Evolutionary conservation across 1,140 invertebrate genomes (phyloP), one percentile per base, ranked within the genome.

Genomic region (Matsumurasca onukii): DNA sequence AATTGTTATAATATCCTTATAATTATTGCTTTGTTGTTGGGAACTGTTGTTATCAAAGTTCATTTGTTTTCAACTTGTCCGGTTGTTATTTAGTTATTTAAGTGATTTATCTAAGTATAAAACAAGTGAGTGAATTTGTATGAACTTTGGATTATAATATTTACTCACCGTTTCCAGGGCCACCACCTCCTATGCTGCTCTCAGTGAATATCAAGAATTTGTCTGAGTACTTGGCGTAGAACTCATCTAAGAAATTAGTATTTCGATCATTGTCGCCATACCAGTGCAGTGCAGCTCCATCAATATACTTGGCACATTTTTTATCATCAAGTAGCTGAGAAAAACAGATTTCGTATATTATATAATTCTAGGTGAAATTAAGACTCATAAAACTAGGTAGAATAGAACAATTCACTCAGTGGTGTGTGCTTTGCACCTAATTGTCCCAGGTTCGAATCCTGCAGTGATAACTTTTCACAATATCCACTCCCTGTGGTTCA

Each of bases 141-240:
- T n/a, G n/a, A n/a, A n/a, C n/a, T n/a, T n/a, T n/a, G n/a, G n/a
- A n/a, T n/a, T n/a, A n/a, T n/a, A n/a, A n/a, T n/a, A n/a, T n/a
- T n/a, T 39, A 39, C 34, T 39, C 17, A 39, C 34, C 17, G 34
- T 17, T 39, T 39, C 34, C 34, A 39, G 17, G 17, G 5, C 34
- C 34, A 9, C 34, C 17, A 9, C 34, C 34, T 39, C 34, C 17
- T 39, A 65, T 31, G n/a, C 62, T 65, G 15, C 22, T 27, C 29
- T 65, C 62, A 39, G 62, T 65, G 31, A 39, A 65, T 13, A 45
- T 39, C 17, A 65, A 39, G 45, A 45, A 22, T 39, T 65, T 65
- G 3, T 65, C 62, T 34, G 62, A 34, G 45, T 65, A 65, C n/a
- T 65, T 65, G n/a, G 31, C n/a, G 13, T 65, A 24, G 31, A 65